These are phyloP conservation scores for Brachypterus glaber DNA, from an alignment of 2,888 invertebrate genomes.

Conservation along the genomic window DNA sequence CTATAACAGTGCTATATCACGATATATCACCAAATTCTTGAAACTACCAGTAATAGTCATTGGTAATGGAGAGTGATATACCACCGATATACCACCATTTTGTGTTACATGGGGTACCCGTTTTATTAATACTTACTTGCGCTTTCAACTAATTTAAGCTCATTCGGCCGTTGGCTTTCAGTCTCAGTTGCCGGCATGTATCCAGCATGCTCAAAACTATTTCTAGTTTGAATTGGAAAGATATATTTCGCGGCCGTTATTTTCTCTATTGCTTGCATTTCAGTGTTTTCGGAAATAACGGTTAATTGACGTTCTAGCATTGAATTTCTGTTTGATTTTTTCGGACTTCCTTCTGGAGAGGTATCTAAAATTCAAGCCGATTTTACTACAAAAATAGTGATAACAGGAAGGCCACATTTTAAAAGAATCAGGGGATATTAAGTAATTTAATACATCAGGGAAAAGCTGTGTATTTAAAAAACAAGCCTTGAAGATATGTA, in stretches of 20 bases:
- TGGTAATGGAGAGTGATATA: too few species aligned
- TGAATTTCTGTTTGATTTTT: constrained; percentile 53
- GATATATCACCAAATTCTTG: too few species aligned
- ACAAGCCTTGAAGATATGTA: too few species aligned
- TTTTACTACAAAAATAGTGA: too few species aligned
- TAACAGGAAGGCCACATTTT: too few species aligned
- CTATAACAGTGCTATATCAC: too few species aligned
- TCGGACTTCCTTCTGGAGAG: constrained; percentile 51
- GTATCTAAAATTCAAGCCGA: constrained; percentile 38
- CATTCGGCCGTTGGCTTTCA: constrained; percentile 22
- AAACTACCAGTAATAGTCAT: too few species aligned
- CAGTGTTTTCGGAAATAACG: constrained; percentile 59
- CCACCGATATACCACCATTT: too few species aligned
- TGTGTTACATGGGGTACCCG: too few species aligned
- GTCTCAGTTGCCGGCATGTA: constrained; percentile 47
- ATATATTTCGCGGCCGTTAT: constrained; percentile 42
- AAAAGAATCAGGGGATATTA: too few species aligned
- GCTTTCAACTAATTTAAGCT: constrained; percentile 34
- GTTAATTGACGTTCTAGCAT: constrained; percentile 53
- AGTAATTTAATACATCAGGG: too few species aligned
- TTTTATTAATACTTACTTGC: constrained; percentile 26
- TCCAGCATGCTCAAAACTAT: constrained; percentile 47
- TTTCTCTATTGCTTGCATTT: constrained; percentile 55
- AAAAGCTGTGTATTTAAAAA: too few species aligned
- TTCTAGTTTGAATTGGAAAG: constrained; percentile 37